A percentile compares a stretch with the other conserved stretches of the same genome.
Evolutionary conservation across 2,888 invertebrate species (phyloP).

Genomic region (Sarcophaga subvicina): DNA sequence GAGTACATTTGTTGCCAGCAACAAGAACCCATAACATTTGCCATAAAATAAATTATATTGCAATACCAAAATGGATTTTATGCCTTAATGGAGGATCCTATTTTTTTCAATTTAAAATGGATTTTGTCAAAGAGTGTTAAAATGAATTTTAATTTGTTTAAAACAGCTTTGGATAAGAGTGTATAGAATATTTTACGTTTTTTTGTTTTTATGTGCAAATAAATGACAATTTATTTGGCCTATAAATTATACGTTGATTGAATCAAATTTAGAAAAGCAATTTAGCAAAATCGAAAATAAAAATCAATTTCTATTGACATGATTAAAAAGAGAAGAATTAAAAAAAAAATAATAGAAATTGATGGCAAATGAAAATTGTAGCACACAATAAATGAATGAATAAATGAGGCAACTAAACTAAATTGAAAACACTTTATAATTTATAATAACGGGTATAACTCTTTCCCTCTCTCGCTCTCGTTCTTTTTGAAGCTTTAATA

Average conservation of each 20-base stretch:
- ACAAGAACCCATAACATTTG: too few species aligned
- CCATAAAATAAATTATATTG: too few species aligned
- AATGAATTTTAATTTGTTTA: neutral
- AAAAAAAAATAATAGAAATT: neutral
- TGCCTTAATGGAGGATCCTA: too few species aligned
- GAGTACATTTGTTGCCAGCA: too few species aligned
- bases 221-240: neutral
- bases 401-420: slow-evolving; percentile 32
- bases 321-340: neutral
- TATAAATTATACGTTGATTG: neutral
- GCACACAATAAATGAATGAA: neutral
- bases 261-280: neutral
- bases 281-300: slow-evolving; percentile 2
- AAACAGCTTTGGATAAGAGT: neutral
- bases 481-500: too few species aligned
- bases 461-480: neutral
- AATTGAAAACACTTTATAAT: slow-evolving; percentile 42
- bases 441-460: neutral
- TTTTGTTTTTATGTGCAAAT: neutral
- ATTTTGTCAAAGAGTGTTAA: neutral
- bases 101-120: too few species aligned
- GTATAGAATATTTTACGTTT: too few species aligned
- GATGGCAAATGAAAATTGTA: too few species aligned
- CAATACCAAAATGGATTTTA: too few species aligned
- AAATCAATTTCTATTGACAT: slow-evolving; percentile 35